Conservation (phyloP, 2,888 invertebrate species). For the Caenorhabditis angaria region DNA sequence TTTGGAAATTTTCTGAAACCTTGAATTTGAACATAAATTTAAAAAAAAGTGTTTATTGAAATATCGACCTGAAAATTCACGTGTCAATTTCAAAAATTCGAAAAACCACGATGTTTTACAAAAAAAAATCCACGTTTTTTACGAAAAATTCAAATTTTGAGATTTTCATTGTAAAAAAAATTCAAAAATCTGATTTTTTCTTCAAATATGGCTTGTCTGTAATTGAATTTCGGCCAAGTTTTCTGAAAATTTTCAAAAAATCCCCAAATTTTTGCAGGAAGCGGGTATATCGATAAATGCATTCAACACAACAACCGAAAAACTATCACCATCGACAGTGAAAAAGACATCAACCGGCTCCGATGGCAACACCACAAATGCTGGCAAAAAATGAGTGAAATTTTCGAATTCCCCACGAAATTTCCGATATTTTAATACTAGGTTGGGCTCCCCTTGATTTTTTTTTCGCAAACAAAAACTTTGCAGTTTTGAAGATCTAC, state of each 20-base stretch:
- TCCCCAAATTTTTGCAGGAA: constrained; percentile 20
- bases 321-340: constrained; percentile 49
- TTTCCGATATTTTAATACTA: background rate
- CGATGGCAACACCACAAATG: constrained; percentile 14
- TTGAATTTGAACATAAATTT: too few relatives aligned
- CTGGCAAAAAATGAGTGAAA: constrained; percentile 24
- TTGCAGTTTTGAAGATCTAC: constrained; percentile 5
- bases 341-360: constrained; percentile 50
- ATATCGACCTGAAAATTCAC: too few relatives aligned
- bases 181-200: background rate
- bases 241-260: background rate
- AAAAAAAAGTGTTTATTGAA: too few relatives aligned
- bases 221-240: too few relatives aligned
- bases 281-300: constrained; percentile 4
- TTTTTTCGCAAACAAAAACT: background rate
- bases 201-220: too few relatives aligned
- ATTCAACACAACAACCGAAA: constrained; percentile 18
- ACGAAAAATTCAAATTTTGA: background rate
- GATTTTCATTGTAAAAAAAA: background rate
- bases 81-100: too few relatives aligned
- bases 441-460: too few relatives aligned
- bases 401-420: background rate
- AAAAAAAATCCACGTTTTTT: background rate
- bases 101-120: background rate
- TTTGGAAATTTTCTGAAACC: too few relatives aligned